A percentile compares a stretch with the other conserved stretches of the same genome.
Conservation (phyloP, 2,888 invertebrate genomes). For the Andrena bicolor region DNA sequence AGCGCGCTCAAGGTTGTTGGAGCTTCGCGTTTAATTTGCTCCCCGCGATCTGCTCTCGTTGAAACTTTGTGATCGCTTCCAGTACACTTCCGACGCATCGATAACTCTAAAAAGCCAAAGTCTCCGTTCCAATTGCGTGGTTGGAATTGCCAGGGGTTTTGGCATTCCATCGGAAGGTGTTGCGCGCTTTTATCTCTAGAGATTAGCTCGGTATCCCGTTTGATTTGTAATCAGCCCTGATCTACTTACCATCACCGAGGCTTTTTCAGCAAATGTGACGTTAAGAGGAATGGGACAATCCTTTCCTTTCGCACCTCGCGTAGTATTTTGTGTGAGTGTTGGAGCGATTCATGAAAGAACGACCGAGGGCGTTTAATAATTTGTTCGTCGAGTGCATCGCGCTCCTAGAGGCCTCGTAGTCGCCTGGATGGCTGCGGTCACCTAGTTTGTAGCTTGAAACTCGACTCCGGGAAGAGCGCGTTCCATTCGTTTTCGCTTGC, state of each 20-base stretch:
- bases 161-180: background rate
- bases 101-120: background rate
- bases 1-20: background rate
- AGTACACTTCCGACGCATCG: background rate
- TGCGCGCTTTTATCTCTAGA: background rate
- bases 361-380: constrained; percentile 39
- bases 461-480: constrained; percentile 70
- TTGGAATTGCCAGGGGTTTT: too few species aligned
- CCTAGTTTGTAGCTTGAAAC: constrained; percentile 66
- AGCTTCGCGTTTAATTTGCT: constrained; percentile 11
- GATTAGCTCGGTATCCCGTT: too few species aligned
- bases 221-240: too few species aligned
- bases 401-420: background rate
- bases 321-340: constrained; percentile 32
- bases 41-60: constrained; percentile 7
- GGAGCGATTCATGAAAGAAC: constrained; percentile 29
- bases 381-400: background rate
- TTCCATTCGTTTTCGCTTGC: constrained; percentile 51
- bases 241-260: background rate
- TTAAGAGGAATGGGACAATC: too few species aligned
- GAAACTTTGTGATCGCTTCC: background rate
- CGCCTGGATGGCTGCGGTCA: constrained; percentile 30
- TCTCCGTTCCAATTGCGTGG: too few species aligned
- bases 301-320: background rate
- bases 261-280: too few species aligned